Evolutionary conservation across 2,113 vertebrate genomes (phyloP), one percentile per base, ranked within the genome.

Genomic region (Caloenas nicobarica): DNA sequence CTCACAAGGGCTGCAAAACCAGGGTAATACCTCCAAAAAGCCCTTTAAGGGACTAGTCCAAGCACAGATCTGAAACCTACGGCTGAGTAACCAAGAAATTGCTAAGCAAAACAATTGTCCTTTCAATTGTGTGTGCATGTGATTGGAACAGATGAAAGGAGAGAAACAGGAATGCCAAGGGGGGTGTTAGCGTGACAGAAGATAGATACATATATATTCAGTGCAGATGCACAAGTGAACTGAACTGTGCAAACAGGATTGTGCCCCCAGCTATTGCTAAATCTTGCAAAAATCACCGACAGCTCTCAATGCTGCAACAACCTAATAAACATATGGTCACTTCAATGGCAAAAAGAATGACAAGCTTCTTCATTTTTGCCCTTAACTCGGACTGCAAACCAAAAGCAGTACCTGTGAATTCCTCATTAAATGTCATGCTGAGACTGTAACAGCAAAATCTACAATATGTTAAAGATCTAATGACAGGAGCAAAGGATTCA

Each of bases 401-500:
- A 82, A 92, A 91, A 77, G 46, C 69, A 79, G 40, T 40, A 91
- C 60, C 88, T 86, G 50, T 86, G 83, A 94, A 77, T 73, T 86
- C 54, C 48, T 81, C 40, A 80, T 74, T 78, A 96, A 89, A 84
- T 89, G 78, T 76, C 90, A 88, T 4, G 50, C 84, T 68, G 84
- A 88, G 81, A 61, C 74, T 57, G 38, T 22, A 94, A 80, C 86
- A 86, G 82, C 40, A 95, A 91, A 46, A 88, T 64, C 81, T 89
- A 86, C 60, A 83, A 23, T 40, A 50, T 62, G 77, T 28, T 95
- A 81, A 89, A 91, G 88, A 92, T 62, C 54, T 82, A 95, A 76
- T 31, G 94, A 93, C 78, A 96, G 70, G 89, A 95, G 85, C 69
- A 94, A 90, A 92, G 58, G 81, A 94, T 92, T 70, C 8, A 9